Evolutionary conservation across 2,113 vertebrate species (phyloP).

Genomic region (Naja naja): DNA sequence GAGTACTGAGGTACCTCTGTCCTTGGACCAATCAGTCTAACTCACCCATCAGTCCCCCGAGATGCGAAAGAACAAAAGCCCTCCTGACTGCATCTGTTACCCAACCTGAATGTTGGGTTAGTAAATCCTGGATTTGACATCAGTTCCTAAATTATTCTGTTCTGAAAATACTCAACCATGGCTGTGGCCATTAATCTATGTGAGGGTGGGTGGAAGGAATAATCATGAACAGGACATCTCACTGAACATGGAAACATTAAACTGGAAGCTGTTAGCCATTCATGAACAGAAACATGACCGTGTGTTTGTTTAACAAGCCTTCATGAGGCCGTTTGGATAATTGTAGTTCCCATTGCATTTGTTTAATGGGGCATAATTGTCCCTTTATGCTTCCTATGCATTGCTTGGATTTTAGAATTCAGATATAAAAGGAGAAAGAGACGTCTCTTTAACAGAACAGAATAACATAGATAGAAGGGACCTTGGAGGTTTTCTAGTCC

Average conservation of each 20-base stretch:
- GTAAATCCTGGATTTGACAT: not conserved
- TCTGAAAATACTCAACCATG: not conserved
- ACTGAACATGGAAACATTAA: not conserved
- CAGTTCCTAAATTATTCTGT: not conserved
- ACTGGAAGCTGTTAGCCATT: not conserved
- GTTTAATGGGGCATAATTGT: not conserved
- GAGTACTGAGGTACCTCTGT: not conserved
- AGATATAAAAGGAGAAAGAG: not conserved
- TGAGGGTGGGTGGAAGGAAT: not conserved
- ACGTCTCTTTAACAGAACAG: not conserved
- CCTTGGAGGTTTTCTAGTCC: not conserved
- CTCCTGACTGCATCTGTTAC: not conserved
- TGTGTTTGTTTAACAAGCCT: not conserved
- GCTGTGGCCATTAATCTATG: not conserved
- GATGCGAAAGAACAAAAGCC: not conserved
- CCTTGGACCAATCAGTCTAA: not conserved
- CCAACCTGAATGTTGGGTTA: not conserved
- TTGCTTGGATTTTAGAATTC: not conserved
- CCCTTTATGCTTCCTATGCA: not conserved
- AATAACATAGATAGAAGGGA: not conserved
- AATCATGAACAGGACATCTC: not conserved
- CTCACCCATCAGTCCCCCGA: not conserved
- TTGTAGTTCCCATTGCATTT: not conserved
- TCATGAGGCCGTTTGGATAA: not conserved
- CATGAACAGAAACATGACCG: not conserved